These are phyloP conservation scores for Nycteola revayana DNA, from an alignment of 2,888 invertebrate genomes.

Conservation along the genomic window DNA sequence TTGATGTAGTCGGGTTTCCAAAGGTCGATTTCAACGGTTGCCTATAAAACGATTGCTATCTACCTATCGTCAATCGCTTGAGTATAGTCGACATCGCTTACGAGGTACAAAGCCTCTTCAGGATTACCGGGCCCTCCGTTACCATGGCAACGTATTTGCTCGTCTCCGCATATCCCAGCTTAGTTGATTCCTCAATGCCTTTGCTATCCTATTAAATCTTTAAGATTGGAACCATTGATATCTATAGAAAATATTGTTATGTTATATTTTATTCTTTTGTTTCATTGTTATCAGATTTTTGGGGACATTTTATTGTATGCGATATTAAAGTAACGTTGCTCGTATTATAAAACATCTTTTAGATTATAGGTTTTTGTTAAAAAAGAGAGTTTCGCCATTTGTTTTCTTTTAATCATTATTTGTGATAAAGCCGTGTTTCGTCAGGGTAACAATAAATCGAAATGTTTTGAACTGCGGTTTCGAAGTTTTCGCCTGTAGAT, in stretches of 20 bases:
- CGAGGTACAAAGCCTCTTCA: conserved; percentile 70
- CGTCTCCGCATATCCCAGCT: conserved; percentile 62
- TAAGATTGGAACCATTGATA: conserved; percentile 52
- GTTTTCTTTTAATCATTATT: no score
- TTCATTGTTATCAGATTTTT: conserved; percentile 27
- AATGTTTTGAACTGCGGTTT: no score
- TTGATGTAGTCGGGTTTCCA: conserved; percentile 20
- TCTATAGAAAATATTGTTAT: conserved; percentile 40
- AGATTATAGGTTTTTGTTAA: no score
- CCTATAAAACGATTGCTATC: conserved; percentile 39
- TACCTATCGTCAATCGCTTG: conserved; percentile 52
- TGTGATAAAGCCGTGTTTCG: no score
- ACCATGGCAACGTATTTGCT: conserved; percentile 68
- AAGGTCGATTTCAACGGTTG: conserved; percentile 27
- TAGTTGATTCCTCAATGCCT: conserved; percentile 69
- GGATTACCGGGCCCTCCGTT: conserved; percentile 74
- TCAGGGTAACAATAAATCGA: no score
- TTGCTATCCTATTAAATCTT: conserved; percentile 72
- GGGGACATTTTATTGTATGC: conserved; percentile 17
- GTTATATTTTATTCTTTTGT: conserved; percentile 22
- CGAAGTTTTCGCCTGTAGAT: no score
- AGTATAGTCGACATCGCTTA: conserved; percentile 60
- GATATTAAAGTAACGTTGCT: conserved; percentile 10
- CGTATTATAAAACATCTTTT: no score
- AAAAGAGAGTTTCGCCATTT: no score